Base-by-base conservation (phyloP, 2,797 vertebrate genomes). In the Luscinia luscinia region DNA sequence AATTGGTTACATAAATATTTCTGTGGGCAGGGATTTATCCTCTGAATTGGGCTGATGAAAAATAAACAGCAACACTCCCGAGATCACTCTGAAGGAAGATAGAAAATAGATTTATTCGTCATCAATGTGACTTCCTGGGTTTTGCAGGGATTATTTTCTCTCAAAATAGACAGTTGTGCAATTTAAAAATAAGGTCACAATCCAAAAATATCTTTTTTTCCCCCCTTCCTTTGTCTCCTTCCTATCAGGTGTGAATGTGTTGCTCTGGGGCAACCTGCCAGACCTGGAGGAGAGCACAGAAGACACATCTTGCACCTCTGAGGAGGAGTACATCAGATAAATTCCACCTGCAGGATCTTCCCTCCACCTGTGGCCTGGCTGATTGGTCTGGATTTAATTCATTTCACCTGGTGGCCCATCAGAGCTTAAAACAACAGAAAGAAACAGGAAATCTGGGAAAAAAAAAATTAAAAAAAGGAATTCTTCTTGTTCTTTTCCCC, bases 191-290 rank as follows among this genome's bases (percentile, higher is more conserved):
- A 57, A 89, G 61, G 48, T 68, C 52, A 64, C 26, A 12, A 38
- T 67, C 69, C 75, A 84, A 73, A 94, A 94, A 89, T 30, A 38
- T 13, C 11, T 38, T 26, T 22, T 26, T 64, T 41, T 23, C 3
- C 1, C 2, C 5, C 4, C 4, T 3, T 40, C 27, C 11, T 62
- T 67, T 80, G 34, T 79, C 27, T 55, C 78, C 52, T 92, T 64
- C 57, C 38, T 62, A 72, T 78, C 97, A 99, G 99, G 99, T 96
- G 98, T 98, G 93, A 98, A 99, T 88, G 97, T 99, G 24, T 97
- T 99, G 88, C 98, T 99, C 55, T 99, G 99, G 99, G 99, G 99
- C 80, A 99, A 99, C 90, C 98, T 99, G 89, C 98, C 99, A 28
- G 99, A 99, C 82, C 95, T 98, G 96, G 99, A 99, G 88, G 98